Evolutionary conservation across 2,113 vertebrate species (phyloP).

Genomic region (Callionymus lyra): DNA sequence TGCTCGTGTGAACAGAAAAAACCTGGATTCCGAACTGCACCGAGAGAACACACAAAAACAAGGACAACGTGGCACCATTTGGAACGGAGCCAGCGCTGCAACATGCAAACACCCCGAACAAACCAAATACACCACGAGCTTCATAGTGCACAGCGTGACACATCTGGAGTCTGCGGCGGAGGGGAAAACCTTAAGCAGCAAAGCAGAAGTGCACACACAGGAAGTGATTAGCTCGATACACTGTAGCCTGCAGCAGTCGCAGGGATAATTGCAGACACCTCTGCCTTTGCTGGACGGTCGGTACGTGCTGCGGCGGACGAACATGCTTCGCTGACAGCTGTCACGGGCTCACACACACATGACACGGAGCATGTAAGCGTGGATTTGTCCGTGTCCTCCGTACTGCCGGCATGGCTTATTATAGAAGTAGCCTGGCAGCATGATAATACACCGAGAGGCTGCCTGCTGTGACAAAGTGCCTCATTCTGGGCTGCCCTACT

Average conservation of each 20-base stretch:
- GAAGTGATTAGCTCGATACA: constrained; percentile 52
- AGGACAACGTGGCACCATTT: constrained; percentile 27
- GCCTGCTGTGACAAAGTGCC: constrained; percentile 33
- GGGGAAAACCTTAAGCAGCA: constrained; percentile 30
- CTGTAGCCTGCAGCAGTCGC: constrained; percentile 40
- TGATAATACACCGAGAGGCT: constrained; percentile 27
- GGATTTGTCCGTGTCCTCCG: constrained; percentile 27
- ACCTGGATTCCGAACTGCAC: constrained; percentile 24
- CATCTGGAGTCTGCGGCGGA: constrained; percentile 29
- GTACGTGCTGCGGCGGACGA: constrained; percentile 29
- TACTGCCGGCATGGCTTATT: constrained; percentile 27
- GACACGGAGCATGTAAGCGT: constrained; percentile 29
- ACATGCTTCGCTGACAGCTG: constrained; percentile 37
- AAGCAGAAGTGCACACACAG: constrained; percentile 26
- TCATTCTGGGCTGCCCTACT: constrained; percentile 47
- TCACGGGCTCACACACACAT: constrained; percentile 30
- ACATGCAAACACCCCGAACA: constrained; percentile 23
- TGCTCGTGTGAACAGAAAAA: constrained; percentile 22
- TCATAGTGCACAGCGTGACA: constrained; percentile 35
- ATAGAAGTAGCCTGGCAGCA: constrained; percentile 27
- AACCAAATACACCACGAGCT: constrained; percentile 23
- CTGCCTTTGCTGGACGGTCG: constrained; percentile 23
- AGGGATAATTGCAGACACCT: constrained; percentile 50
- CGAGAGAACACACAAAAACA: constrained; percentile 33
- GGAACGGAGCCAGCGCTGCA: constrained; percentile 22